These are phyloP conservation scores for Pedetes capensis DNA, from an alignment of 2,113 vertebrate genomes.

Conservation along the genomic window DNA sequence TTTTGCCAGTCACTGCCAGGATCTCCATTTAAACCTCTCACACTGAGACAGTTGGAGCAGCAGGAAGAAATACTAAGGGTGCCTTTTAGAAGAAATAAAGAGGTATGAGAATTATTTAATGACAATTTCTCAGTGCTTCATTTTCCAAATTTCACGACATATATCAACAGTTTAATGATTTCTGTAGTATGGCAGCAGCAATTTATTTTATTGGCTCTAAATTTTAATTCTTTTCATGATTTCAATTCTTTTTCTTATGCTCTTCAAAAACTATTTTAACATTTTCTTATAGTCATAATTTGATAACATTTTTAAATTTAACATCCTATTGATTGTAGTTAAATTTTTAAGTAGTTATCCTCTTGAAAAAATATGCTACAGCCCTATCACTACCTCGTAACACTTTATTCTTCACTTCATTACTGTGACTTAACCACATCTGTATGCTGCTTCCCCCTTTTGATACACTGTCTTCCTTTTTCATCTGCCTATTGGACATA, in stretches of 20 bases:
- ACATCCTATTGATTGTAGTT: neutral
- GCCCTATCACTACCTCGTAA: neutral
- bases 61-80: slow-evolving; percentile 92
- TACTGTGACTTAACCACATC: neutral
- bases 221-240: slow-evolving; percentile 16
- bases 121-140: neutral
- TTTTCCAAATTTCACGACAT: slow-evolving; percentile 25
- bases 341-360: neutral
- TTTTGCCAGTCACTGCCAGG: slow-evolving; percentile 95
- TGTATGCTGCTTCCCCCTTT: neutral
- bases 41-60: slow-evolving; percentile 90
- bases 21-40: slow-evolving; percentile 93
- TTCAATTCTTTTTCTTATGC: neutral
- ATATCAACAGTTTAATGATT: slow-evolving; percentile 13
- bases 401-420: neutral
- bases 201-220: neutral
- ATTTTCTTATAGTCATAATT: slow-evolving; percentile 10
- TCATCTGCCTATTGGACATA: neutral
- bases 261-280: slow-evolving; percentile 10
- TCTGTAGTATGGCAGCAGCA: neutral
- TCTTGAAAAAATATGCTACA: neutral
- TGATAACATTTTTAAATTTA: slow-evolving; percentile 19
- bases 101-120: slow-evolving; percentile 79
- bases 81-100: slow-evolving; percentile 87
- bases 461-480: neutral